Conservation (phyloP, 2,113 vertebrate genomes). For the Calonectris borealis region DNA sequence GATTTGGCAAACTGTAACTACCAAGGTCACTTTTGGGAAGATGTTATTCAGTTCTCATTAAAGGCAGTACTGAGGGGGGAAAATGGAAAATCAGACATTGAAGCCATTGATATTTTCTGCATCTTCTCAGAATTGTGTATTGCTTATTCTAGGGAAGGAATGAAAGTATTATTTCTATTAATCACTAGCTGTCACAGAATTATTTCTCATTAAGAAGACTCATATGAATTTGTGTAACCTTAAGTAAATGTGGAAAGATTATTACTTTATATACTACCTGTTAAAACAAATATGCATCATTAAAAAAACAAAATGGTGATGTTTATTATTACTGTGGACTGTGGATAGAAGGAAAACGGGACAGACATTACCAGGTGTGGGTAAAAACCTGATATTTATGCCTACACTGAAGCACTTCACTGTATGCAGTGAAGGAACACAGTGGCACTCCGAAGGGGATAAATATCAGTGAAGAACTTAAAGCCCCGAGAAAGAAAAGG, state of each 20-base stretch:
- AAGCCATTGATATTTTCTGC: background rate
- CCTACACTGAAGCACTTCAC: background rate
- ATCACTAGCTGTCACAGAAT: background rate
- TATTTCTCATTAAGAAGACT: slow-evolving; percentile 12
- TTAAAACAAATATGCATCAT: background rate
- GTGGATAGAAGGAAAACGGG: background rate
- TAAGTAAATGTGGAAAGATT: background rate
- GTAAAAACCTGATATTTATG: background rate
- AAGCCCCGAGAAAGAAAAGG: background rate
- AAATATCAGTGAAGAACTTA: background rate
- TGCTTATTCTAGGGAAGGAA: background rate
- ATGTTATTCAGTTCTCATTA: background rate
- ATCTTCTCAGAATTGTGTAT: background rate
- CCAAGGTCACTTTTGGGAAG: background rate
- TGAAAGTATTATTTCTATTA: background rate
- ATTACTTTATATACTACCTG: background rate
- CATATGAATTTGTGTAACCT: background rate
- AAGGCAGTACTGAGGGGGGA: background rate
- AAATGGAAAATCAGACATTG: background rate
- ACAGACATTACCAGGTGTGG: background rate
- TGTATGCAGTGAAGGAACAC: background rate
- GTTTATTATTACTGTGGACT: background rate
- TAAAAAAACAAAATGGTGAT: background rate
- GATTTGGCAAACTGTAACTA: background rate
- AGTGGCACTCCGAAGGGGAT: background rate